Evolutionary conservation across 2,113 vertebrate species (phyloP).

Genomic region (Atlantisia rogersi): DNA sequence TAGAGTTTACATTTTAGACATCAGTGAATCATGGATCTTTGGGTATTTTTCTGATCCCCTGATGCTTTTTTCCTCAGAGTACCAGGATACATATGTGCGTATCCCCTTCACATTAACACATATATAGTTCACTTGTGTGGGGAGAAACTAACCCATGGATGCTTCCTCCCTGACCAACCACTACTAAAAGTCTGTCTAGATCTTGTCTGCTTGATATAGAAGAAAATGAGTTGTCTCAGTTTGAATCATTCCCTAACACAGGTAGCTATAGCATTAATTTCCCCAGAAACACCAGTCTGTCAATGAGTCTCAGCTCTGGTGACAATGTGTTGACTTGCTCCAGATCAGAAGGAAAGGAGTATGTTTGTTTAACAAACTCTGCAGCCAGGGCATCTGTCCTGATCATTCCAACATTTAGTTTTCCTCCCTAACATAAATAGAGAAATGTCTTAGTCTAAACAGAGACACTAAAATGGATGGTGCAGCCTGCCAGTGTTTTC

Average conservation of each 20-base stretch:
- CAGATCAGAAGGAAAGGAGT: not conserved
- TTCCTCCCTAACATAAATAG: slow-evolving; percentile 32
- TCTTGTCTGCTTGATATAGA: not conserved
- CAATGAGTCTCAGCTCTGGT: not conserved
- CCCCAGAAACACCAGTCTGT: not conserved
- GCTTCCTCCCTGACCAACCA: not conserved
- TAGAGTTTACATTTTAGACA: not conserved
- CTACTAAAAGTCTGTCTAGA: not conserved
- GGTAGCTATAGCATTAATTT: not conserved
- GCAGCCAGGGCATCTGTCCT: slow-evolving; percentile 14
- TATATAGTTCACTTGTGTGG: not conserved
- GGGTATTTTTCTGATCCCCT: not conserved
- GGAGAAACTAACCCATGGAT: not conserved
- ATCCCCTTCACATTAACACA: not conserved
- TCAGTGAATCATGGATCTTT: not conserved
- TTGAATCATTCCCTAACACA: not conserved
- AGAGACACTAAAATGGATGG: slow-evolving; percentile 12
- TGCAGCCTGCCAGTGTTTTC: not conserved
- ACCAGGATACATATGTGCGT: not conserved
- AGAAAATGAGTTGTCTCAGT: not conserved
- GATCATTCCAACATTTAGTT: not conserved
- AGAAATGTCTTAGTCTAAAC: slow-evolving; percentile 41
- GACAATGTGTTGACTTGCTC: slow-evolving; percentile 14
- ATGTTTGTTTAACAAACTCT: slow-evolving; percentile 21
- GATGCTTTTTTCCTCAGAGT: not conserved